Conservation (phyloP, 2,797 vertebrate genomes). For the Coluber constrictor region DNA sequence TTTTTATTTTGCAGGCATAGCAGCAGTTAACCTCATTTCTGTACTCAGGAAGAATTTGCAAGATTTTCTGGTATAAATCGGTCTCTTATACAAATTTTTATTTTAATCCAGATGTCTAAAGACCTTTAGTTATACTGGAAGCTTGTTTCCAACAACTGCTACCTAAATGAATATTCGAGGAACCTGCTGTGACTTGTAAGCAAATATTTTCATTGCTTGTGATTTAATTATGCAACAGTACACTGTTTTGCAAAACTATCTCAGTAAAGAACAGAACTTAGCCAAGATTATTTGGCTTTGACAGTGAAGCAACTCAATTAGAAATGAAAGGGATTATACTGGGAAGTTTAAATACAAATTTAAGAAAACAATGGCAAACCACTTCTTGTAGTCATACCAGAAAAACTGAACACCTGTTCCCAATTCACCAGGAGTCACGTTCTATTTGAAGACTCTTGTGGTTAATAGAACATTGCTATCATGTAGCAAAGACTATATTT, state of each 20-base stretch:
- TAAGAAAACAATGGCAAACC: not conserved
- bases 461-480: not conserved
- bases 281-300: not conserved
- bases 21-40: not conserved
- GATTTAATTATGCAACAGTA: not conserved
- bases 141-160: not conserved
- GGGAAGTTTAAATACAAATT: not conserved
- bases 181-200: not conserved
- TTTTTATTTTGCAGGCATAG: not conserved
- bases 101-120: not conserved
- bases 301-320: not conserved
- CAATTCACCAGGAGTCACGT: not conserved
- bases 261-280: not conserved
- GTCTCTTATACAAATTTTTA: not conserved
- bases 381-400: not conserved
- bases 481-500: not conserved
- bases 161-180: not conserved
- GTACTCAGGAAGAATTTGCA: not conserved
- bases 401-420: not conserved
- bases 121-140: not conserved
- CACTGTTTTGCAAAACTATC: not conserved
- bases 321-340: not conserved
- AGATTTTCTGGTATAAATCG: not conserved
- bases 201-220: not conserved
- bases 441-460: not conserved